Conservation (phyloP, 2,797 vertebrate species). For the Muraenolepis orangiensis region DNA sequence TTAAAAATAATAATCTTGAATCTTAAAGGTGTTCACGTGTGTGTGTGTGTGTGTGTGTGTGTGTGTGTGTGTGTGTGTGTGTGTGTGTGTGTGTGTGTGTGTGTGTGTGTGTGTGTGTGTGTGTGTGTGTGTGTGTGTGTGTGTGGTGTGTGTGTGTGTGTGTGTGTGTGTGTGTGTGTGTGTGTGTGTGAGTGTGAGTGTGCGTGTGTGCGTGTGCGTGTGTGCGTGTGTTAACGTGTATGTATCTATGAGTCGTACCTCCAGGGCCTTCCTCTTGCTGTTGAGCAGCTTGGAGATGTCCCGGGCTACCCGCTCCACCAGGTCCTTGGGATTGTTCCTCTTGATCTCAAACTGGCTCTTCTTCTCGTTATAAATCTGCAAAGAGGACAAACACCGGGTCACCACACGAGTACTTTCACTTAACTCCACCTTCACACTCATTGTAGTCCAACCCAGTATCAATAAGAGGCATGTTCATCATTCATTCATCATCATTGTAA, state of each 20-base stretch:
- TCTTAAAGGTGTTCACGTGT: no score
- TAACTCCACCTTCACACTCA: neutral
- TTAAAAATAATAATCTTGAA: no score
- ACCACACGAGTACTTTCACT: neutral
- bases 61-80: no score
- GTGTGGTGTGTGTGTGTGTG: neutral
- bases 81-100: no score
- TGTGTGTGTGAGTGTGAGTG: conserved; percentile 13
- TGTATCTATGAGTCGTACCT: no score
- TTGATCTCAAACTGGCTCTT: conserved; percentile 93
- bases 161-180: conserved; percentile 14
- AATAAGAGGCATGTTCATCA: neutral
- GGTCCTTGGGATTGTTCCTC: conserved; percentile 88
- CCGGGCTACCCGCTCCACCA: conserved; percentile 91
- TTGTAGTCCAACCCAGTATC: neutral
- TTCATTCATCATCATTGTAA: neutral
- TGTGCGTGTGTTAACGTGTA: neutral
- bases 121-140: neutral
- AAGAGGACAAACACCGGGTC: conserved; percentile 41
- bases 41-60: no score
- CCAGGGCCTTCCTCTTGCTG: conserved; percentile 93
- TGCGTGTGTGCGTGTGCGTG: neutral
- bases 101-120: no score
- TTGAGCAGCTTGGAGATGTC: conserved; percentile 93
- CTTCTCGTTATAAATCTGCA: conserved; percentile 95